Evolutionary conservation across 2,888 invertebrate genomes (phyloP), one percentile per base, ranked within the genome.

Genomic region (Teinopalpus imperialis): DNA sequence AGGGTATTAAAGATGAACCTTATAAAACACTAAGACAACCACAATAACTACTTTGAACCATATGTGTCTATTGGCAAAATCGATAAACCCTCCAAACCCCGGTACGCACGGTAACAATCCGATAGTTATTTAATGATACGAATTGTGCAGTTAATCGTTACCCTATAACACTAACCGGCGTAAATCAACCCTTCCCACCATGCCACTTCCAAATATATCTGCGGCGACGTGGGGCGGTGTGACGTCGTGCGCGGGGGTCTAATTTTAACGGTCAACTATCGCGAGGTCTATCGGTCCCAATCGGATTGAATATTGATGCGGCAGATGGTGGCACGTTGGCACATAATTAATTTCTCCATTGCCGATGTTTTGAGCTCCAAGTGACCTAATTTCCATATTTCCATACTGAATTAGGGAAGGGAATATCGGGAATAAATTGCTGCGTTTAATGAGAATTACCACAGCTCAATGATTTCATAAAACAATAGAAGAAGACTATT

Each of bases 231-330:
- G 9, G 34, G 35, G 21, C 14, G 23, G 9, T 21, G 43, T 43
- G 18, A 21, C 12, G 10, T 21, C 9, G 8, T n/a, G 24, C 30
- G 14, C 23, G 18, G 27, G n/a, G 49, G 20, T 41, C 46, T 10
- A 27, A n/a, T 8, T 36, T 20, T 21, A 26, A 10, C 40, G 47
- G 50, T 37, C 23, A 5, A n/a, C 13, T 10, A 16, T 16, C 26
- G 40, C 32, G 40, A 40, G 57, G 52, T 50, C 63, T 61, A 69
- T 67, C 66, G 67, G 62, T 69, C 74, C 76, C 77, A 71, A 78
- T 77, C 70, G 74, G 76, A 83, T 86, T 80, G 81, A 83, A 85
- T 83, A 85, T 82, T 81, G 81, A 82, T 79, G 76, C 69, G 73
- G 64, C 81, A 83, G 85, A 82, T 82, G 85, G 81, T 76, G 64